Evolutionary conservation across 2,888 invertebrate species (phyloP).

Genomic region (Pollenia angustigena): DNA sequence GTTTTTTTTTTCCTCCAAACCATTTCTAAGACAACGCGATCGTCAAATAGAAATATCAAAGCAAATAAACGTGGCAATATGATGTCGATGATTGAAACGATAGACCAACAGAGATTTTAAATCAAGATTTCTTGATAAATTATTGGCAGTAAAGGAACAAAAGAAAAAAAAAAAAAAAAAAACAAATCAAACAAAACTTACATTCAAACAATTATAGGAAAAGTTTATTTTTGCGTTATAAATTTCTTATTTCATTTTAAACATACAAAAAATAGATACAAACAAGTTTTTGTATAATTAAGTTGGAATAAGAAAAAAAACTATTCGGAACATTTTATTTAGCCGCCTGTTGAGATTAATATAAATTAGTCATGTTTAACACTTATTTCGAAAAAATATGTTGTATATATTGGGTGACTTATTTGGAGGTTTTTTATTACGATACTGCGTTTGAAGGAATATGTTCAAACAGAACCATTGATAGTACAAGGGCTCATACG

Average conservation of each 20-base stretch:
- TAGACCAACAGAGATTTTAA: conserved; percentile 39
- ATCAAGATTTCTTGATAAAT: conserved; percentile 65
- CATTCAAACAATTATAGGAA: conserved; percentile 43
- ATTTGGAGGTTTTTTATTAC: neutral
- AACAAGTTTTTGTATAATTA: conserved; percentile 20
- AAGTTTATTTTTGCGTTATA: conserved; percentile 41
- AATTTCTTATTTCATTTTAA: conserved; percentile 13
- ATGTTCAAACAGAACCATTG: too few species aligned
- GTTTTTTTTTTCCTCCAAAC: neutral
- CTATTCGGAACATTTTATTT: conserved; percentile 6
- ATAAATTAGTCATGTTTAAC: conserved; percentile 62
- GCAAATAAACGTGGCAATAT: conserved; percentile 46
- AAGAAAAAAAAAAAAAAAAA: neutral
- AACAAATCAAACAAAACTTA: conserved; percentile 23
- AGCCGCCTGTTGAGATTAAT: conserved; percentile 55
- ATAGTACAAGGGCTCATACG: too few species aligned
- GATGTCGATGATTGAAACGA: conserved; percentile 42
- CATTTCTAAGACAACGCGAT: neutral
- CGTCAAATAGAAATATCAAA: conserved; percentile 65
- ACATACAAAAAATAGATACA: neutral
- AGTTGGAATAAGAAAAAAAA: conserved; percentile 7
- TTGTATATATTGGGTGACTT: neutral
- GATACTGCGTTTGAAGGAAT: too few species aligned
- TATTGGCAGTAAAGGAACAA: conserved; percentile 53
- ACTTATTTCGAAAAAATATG: conserved; percentile 2